These are phyloP conservation scores for Catharus fuscescens DNA, from an alignment of 2,113 vertebrate species.

Conservation along the genomic window DNA sequence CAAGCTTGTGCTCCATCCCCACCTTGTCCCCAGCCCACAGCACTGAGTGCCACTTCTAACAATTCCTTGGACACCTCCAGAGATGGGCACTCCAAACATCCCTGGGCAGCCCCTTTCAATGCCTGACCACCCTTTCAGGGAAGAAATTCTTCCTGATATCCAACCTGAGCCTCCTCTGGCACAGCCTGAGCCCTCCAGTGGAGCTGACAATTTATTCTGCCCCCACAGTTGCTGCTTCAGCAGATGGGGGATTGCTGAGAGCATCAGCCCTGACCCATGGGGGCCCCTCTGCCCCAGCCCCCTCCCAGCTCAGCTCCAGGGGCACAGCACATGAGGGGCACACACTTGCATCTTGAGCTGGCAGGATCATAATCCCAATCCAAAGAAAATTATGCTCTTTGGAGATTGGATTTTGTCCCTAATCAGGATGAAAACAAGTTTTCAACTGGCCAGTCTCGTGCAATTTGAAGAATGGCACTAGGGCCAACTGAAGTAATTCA, in stretches of 20 bases:
- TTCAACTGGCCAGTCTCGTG: neutral
- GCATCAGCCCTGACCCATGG: neutral
- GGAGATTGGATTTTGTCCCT: neutral
- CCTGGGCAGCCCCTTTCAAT: neutral
- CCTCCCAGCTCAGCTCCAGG: neutral
- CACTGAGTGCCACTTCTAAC: neutral
- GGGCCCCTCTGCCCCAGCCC: neutral
- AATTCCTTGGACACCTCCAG: neutral
- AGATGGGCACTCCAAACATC: neutral
- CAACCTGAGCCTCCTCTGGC: neutral
- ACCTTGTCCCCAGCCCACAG: neutral
- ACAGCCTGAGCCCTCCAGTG: neutral
- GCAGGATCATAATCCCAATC: neutral
- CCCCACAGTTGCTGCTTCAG: neutral
- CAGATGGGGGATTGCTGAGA: neutral
- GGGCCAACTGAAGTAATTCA: neutral
- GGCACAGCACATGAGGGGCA: neutral
- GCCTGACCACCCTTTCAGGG: neutral
- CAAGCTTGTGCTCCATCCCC: accelerated
- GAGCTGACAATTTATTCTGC: neutral
- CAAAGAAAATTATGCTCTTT: neutral
- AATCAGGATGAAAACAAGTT: neutral
- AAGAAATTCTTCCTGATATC: neutral
- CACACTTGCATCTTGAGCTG: neutral
- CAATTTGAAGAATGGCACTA: neutral